Evolutionary conservation across 2,888 invertebrate genomes (phyloP), one percentile per base, ranked within the genome.

Genomic region (Cerceris ruficornis): DNA sequence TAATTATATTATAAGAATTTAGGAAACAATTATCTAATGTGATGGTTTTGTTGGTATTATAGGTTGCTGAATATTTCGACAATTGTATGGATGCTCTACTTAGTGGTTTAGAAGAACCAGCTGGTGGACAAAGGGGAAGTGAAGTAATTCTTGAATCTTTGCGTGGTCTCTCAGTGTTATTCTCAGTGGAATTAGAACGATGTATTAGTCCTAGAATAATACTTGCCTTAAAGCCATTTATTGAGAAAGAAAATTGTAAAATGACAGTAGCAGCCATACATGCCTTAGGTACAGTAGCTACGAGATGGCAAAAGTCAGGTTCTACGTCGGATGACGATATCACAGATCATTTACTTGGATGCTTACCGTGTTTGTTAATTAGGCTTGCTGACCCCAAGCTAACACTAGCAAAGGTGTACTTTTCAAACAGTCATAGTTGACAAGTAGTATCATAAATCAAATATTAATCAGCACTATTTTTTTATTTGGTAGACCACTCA

Each of bases 201-300:
- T 87, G 90, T 0, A 85, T 91, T 8, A 91, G 88, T 64, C 91
- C 91, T 0, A 83, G 89, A 8, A 86, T 92, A 4, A 86, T 91
- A 6, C 69, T 92, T 6, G 88, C 91, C 0, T 79, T 92, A n/a
- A 92, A 91, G 52, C 91, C 92, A 5, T 92, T 91, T 55, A 80
- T 91, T 8, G 92, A 91, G 66, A 91, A 91, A 64, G 91, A 91
- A 62, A 89, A 90, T 67, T 87, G 86, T 86, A 89, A 92, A 69
- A 90, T 89, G 86, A 85, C 89, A 73, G 80, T 91, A 4, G 89
- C 90, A 5, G 90, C 91, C 5, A 87, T 91, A 41, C 83, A 69
- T 46, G 91, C 91, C 1, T 73, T 92, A 4, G 88, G 87, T 0
- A 86, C 91, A 0, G 75, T 89, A 49, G 87, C 87, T 43, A 62